These are phyloP conservation scores for Capromys pilorides DNA, from an alignment of 2,797 vertebrate species.

Conservation along the genomic window DNA sequence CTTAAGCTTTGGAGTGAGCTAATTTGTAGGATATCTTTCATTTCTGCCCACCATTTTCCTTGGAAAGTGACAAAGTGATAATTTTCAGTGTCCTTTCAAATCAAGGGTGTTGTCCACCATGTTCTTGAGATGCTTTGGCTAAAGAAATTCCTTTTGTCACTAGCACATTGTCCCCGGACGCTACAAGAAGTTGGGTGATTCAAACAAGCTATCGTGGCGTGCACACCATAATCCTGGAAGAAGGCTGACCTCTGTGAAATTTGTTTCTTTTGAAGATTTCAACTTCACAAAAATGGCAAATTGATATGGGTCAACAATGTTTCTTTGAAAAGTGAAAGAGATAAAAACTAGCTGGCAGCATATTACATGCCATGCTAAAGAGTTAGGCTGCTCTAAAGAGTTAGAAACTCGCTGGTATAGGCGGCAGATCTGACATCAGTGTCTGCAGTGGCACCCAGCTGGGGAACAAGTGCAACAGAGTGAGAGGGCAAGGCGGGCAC, in stretches of 20 bases:
- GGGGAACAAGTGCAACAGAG: not conserved
- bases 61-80: not conserved
- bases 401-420: not conserved
- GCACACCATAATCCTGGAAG: not conserved
- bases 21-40: slow-evolving; percentile 31
- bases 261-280: slow-evolving; percentile 37
- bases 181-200: not conserved
- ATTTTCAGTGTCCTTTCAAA: slow-evolving; percentile 58
- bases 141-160: slow-evolving; percentile 30
- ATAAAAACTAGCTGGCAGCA: not conserved
- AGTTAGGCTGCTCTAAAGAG: too few species aligned
- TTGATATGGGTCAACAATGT: not conserved
- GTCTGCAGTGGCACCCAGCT: not conserved
- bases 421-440: not conserved
- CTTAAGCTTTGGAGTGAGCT: slow-evolving; percentile 6
- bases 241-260: not conserved
- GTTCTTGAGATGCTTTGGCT: not conserved
- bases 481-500: not conserved
- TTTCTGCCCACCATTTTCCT: slow-evolving; percentile 22
- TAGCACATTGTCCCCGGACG: not conserved
- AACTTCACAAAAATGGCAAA: slow-evolving; percentile 34
- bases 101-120: not conserved
- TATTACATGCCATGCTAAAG: not conserved
- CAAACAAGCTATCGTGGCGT: not conserved
- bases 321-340: slow-evolving; percentile 28